Evolutionary conservation across 2,888 invertebrate species (phyloP), one percentile per base, ranked within the genome.

Genomic region (Siphlonurus alternatus): DNA sequence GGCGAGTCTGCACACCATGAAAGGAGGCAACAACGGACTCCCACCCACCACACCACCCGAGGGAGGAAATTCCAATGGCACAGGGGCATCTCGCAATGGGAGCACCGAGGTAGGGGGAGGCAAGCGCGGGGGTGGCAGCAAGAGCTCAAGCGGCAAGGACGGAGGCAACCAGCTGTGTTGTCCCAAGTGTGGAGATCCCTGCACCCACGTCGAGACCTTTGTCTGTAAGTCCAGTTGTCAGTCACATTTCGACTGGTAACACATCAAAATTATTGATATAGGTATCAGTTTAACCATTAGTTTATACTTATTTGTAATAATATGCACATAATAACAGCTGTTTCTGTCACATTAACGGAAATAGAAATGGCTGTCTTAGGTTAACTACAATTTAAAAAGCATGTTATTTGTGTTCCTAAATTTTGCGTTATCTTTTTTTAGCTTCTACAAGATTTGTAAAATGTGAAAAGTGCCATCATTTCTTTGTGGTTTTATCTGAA

Each of bases 391-490:
- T n/a, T n/a, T n/a, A n/a, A n/a, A n/a, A n/a, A n/a, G n/a, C n/a
- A n/a, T n/a, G n/a, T n/a, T n/a, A n/a, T n/a, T n/a, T n/a, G n/a
- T n/a, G n/a, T n/a, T n/a, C n/a, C n/a, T n/a, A n/a, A n/a, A n/a
- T n/a, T n/a, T n/a, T n/a, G n/a, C n/a, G n/a, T n/a, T n/a, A n/a
- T n/a, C n/a, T n/a, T n/a, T n/a, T n/a, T n/a, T n/a, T n/a, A 83
- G 83, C 83, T 65, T 94, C 95, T 62, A 94, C 95, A 59, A 83
- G 95, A 69, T 97, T 97, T 78, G 96, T 97, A 53, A 96, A 95
- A 78, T 97, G 97, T 78, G 95, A 96, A 76, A 96, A 95, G 76
- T 97, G 97, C 74, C 93, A 95, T 77, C 95, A 96, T 75, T 96
- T 97, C 80, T 97, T 96, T 76, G 94, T 96, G 51, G 94, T 97